phyloP scores from a whole-genome alignment of 2,113 vertebrate genomes.

The Conger conger region DNA sequence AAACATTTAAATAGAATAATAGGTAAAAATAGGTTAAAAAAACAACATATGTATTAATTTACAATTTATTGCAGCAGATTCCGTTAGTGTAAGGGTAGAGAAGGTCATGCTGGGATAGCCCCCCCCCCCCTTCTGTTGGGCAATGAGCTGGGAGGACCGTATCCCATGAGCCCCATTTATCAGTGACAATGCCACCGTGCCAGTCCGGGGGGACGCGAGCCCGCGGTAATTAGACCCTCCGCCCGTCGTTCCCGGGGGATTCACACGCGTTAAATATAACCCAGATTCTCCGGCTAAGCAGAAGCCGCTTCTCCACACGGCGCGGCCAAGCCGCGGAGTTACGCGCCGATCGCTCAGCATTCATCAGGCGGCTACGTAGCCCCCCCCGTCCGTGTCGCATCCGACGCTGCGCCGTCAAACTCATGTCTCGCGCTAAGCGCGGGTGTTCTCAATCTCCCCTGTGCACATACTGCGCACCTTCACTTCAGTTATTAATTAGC shows the following conservation, averaged over 20 bases:
- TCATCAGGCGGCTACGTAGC: conserved; percentile 30
- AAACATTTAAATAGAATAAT: too few relatives aligned
- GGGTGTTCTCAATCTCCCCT: too few relatives aligned
- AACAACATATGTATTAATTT: too few relatives aligned
- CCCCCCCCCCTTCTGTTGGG: too few relatives aligned
- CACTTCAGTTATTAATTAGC: too few relatives aligned
- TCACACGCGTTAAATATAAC: conserved; percentile 63
- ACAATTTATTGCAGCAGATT: too few relatives aligned
- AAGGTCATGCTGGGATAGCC: not conserved
- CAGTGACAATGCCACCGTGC: not conserved
- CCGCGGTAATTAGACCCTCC: conserved; percentile 62
- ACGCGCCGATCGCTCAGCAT: not conserved
- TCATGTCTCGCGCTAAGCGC: too few relatives aligned
- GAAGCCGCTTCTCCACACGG: conserved; percentile 23
- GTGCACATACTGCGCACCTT: too few relatives aligned
- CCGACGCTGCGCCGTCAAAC: too few relatives aligned
- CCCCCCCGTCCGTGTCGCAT: too few relatives aligned
- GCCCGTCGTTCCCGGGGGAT: conserved; percentile 54
- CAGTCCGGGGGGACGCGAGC: not conserved
- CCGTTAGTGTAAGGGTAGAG: not conserved
- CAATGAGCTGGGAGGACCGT: too few relatives aligned
- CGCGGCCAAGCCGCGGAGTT: not conserved
- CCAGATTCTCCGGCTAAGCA: conserved; percentile 48
- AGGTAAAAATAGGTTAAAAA: too few relatives aligned
- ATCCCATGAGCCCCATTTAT: not conserved